Evolutionary conservation across 1,140 invertebrate species (phyloP), one percentile per base, ranked within the genome.

Genomic region (Paraescarpia echinospica): DNA sequence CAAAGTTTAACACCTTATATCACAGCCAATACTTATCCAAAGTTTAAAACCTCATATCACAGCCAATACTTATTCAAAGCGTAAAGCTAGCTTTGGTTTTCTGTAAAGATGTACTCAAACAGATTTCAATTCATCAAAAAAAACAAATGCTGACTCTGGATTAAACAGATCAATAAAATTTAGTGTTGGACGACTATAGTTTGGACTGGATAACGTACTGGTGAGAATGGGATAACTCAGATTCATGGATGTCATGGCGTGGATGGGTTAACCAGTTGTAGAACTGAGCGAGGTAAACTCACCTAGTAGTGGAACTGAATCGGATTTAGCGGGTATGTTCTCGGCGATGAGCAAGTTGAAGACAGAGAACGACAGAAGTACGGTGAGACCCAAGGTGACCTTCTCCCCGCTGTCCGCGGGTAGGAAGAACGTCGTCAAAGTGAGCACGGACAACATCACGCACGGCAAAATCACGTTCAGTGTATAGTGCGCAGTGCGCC

Each of bases 281-380:
- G 59, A 12, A 77, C 2, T 77, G 35, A 18, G 8, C 18, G 41
- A 91, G 35, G 33, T 22, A 33, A 2, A 92, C 94, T 96, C 97
- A 99, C 98, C 98, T 98, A 99, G 98, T 14, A 96, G 93, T 31
- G 96, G 96, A n/a, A 96, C 95, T 92, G 95, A 95, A 91, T 96
- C 95, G 31, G 95, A 96, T 27, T 96, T 96, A 1, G 95, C 95
- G 0, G 96, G 96, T 94, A 96, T 95, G 89, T 94, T 96, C 48
- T 96, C 96, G 9, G 95, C 96, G 27, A 96, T 95, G 12, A 96
- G 93, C 92, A 96, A 93, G 95, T 96, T 95, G 93, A 96, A 96
- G 51, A 96, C 96, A 4, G 96, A 96, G 92, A 96, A 96, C 1
- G 96, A 95, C 27, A 96, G 93, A 0, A 96, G 94, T 12, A 96